Evolutionary conservation across 2,888 invertebrate genomes (phyloP), one percentile per base, ranked within the genome.

Genomic region (Sesia bembeciformis): DNA sequence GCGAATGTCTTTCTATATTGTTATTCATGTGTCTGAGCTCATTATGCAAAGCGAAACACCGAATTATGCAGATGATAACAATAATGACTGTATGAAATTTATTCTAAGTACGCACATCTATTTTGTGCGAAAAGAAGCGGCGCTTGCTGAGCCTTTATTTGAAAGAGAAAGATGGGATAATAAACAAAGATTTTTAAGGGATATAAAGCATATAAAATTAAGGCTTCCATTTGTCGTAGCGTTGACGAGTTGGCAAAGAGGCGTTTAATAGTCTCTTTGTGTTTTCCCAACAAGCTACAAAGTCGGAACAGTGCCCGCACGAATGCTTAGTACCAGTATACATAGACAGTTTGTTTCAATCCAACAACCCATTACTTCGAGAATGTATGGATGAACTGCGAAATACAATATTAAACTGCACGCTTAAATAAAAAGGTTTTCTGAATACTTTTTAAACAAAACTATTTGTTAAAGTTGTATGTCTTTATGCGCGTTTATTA

Each of bases 51-150:
- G 68, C 69, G 69, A 73, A 78, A 79, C 67, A 74, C 70, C 67
- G 67, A 76, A 81, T 81, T 82, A 82, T 82, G 74, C 70, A 76
- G 74, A 81, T 76, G 74, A 73, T 71, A 78, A 78, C 70, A 74
- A 72, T 76, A 74, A 77, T 72, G 68, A 68, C 66, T 66, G 68
- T 67, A 71, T 68, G 62, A 71, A 74, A 72, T 76, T 74, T 75
- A 73, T 71, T 69, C 65, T 63, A 58, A 68, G 67, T 68, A 67
- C 67, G 63, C 64, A 46, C 65, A 58, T 61, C 66, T 54, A 56
- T 50, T 50, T 38, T 62, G 61, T 57, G 58, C 52, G 57, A 56
- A 55, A 63, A 55, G 57, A 61, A 62, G 57, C 62, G 63, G 58
- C 5, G 46, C 46, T 46, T 46, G 23, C 7, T 8, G 46, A 8